Evolutionary conservation across 2,888 invertebrate genomes (phyloP), one percentile per base, ranked within the genome.

Genomic region (Leptopilina drosophilae): DNA sequence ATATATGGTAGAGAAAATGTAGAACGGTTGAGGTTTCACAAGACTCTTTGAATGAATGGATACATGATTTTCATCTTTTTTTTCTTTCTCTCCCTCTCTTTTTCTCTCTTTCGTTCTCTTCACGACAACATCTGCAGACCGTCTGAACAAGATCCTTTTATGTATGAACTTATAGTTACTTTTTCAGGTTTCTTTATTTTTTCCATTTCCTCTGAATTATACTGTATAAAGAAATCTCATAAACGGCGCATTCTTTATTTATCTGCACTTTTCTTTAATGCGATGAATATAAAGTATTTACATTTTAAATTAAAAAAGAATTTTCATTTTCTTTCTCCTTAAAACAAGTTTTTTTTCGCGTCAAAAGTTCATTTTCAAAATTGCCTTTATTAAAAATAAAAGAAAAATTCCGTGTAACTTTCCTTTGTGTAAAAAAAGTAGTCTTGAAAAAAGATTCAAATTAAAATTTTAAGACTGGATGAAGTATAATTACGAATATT

Each of bases 91-190:
- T 26, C 26, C 3, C 26, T 26, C 26, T 33, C 33, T 33, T 33
- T 33, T 33, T 33, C 33, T 33, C 2, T 33, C 33, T 33, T 5
- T 33, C 33, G 33, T 33, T 33, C 33, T 33, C 26, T 20, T 69
- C 20, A 8, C 42, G 26, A 7, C 53, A 69, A 69, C 49, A 69
- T 49, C 26, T 69, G 53, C 53, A 26, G 53, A 69, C 69, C 26
- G 53, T 69, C 53, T 69, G 69, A 69, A 69, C 69, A 26, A 53
- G 49, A 15, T 69, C 42, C 69, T 69, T 53, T 69, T 26, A 69
- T 53, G 59, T n/a, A 53, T 69, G 26, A 69, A 49, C 26, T 53
- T 14, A 33, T 33, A 69, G 26, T 49, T 49, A 49, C 8, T 42
- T 49, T 53, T 69, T 53, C 20, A 14, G 33, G 26, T 14, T 20